Evolutionary conservation across 92 coral and sea anemone species (phyloP).

Genomic region (Meandrina meandrites): DNA sequence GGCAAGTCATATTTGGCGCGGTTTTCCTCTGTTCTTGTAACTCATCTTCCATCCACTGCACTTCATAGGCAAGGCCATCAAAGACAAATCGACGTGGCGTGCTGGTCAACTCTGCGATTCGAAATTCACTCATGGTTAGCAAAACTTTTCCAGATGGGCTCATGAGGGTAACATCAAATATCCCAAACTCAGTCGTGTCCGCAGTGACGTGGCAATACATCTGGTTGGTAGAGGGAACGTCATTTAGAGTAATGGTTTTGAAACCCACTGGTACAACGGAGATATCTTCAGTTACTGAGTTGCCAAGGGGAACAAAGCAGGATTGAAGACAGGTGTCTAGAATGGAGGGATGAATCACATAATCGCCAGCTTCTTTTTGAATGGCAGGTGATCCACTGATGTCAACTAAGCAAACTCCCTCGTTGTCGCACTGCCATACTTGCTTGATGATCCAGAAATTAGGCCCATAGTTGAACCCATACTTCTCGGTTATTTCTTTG

Average conservation of each 20-base stretch:
- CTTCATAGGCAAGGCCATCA: conserved; percentile 50
- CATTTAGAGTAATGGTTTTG: conserved; percentile 8
- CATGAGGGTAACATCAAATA: conserved; percentile 57
- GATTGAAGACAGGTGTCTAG: conserved; percentile 91
- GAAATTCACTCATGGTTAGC: conserved; percentile 54
- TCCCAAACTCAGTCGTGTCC: conserved; percentile 9
- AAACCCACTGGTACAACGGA: conserved; percentile 58
- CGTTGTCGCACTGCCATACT: conserved; percentile 65
- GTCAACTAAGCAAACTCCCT: conserved; percentile 68
- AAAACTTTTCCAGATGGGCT: conserved; percentile 51
- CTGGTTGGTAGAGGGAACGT: conserved; percentile 17
- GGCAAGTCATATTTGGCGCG: not conserved
- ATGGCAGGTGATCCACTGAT: conserved; percentile 29
- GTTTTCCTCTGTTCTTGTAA: not conserved
- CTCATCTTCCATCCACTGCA: conserved; percentile 55
- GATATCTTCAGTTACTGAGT: not conserved
- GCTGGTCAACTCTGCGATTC: conserved; percentile 56
- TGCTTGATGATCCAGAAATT: conserved; percentile 68
- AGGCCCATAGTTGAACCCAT: conserved; percentile 84
- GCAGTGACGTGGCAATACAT: conserved; percentile 70
- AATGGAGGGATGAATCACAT: conserved; percentile 86
- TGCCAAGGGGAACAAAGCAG: conserved; percentile 50
- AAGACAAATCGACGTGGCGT: conserved; percentile 19
- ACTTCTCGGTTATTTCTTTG: conserved; percentile 51
- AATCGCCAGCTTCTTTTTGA: conserved; percentile 48